phyloP scores from a whole-genome alignment of 2,113 vertebrate species.

The Corvus cornix region DNA sequence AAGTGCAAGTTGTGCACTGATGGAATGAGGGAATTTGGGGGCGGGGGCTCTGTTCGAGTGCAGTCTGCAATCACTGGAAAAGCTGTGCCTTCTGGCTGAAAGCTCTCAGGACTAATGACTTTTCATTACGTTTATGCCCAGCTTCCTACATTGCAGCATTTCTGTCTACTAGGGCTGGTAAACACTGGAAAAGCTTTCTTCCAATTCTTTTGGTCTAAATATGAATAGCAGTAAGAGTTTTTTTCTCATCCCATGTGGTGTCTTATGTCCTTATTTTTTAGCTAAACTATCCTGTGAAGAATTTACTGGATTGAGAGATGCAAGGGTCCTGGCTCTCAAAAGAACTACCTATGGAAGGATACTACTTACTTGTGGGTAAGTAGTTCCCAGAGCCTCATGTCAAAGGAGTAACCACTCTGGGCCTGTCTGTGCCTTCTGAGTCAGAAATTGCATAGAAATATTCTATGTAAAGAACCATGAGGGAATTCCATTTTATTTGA shows the following conservation, averaged over 20 bases:
- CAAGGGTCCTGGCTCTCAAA: not conserved
- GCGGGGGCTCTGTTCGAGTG: not conserved
- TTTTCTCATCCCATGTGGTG: not conserved
- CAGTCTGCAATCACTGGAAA: not conserved
- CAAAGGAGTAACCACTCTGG: not conserved
- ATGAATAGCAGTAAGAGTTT: not conserved
- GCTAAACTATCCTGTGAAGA: not conserved
- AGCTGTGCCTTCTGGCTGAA: not conserved
- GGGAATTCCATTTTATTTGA: not conserved
- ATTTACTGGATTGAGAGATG: not conserved
- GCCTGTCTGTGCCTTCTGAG: not conserved
- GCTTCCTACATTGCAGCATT: not conserved
- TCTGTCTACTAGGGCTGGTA: not conserved
- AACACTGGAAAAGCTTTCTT: not conserved
- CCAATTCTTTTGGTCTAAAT: not conserved
- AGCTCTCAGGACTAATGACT: not conserved
- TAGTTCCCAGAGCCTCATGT: not conserved
- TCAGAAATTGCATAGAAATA: not conserved
- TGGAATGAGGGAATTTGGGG: not conserved
- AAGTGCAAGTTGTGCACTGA: not conserved
- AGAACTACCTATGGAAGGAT: not conserved
- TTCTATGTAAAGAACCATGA: not conserved
- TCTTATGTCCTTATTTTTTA: not conserved
- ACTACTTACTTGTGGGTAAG: not conserved
- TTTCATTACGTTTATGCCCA: not conserved